Evolutionary conservation across 2,797 vertebrate species (phyloP).

Genomic region (Balearica regulorum): DNA sequence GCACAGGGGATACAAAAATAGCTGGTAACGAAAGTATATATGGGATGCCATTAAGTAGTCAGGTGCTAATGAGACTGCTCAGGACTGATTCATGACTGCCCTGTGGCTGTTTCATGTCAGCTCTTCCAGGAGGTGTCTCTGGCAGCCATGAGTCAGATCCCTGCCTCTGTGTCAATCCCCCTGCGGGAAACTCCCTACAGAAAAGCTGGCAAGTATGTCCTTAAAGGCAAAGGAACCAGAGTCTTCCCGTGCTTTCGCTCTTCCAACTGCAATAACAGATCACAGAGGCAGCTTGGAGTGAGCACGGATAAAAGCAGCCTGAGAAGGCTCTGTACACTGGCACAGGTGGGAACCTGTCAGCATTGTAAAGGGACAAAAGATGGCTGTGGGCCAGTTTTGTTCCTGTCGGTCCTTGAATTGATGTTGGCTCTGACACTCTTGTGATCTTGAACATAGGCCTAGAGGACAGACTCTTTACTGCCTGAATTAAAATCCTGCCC

Average conservation of each 20-base stretch:
- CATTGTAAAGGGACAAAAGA: neutral
- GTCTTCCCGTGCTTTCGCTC: neutral
- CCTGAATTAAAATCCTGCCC: slow-evolving; percentile 12
- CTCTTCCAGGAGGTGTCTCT: slow-evolving; percentile 21
- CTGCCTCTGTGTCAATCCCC: neutral
- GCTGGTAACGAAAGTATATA: neutral
- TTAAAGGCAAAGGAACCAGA: neutral
- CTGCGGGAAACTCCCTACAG: slow-evolving; percentile 11
- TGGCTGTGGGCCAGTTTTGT: neutral
- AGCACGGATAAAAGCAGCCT: neutral
- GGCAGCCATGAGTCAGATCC: slow-evolving; percentile 16
- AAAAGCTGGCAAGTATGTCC: neutral
- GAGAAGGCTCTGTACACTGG: neutral
- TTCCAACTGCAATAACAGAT: neutral
- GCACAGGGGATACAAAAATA: slow-evolving; percentile 4
- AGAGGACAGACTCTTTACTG: slow-evolving; percentile 10
- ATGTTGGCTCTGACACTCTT: neutral
- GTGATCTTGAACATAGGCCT: slow-evolving; percentile 2
- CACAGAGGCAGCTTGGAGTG: neutral
- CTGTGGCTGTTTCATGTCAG: neutral
- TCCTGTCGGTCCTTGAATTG: neutral
- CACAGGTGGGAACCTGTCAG: neutral
- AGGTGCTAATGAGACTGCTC: slow-evolving; percentile 19
- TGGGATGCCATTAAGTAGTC: neutral
- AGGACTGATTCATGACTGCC: slow-evolving; percentile 6